Base-by-base conservation (phyloP, 2,888 invertebrate genomes). In the Orchesella flavescens region DNA sequence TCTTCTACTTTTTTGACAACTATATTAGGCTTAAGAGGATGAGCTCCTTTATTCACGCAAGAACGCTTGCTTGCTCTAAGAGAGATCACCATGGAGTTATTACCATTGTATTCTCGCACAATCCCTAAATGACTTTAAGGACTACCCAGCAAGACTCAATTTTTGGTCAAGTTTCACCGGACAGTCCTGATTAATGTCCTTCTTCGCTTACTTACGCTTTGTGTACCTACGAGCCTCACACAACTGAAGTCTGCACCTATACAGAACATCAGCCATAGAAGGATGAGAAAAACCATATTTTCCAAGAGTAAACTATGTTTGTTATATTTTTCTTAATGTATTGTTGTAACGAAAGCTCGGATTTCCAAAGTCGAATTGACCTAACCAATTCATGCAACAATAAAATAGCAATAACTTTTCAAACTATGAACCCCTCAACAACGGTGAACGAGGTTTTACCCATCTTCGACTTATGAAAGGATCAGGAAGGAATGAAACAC, bases 351-450 rank as follows among this genome's bases (percentile, higher is more conserved):
- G 17, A 73, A 61, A 61, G 19, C 43, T 21, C 34, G 10, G 24
- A 78, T 61, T 34, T 46, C 46, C 46, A 7, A 23, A 23, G 12
- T n/a, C 43, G 5, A 75, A 75, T 81, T 81, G 81, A 81, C 81
- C 81, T 46, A 81, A 81, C 69, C 81, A 75, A 81, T 81, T 81
- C 81, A 81, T 81, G 74, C 61, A 81, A 74, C 81, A 81, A 75
- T 81, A 81, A 81, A 81, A 81, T 81, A 75, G 75, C 75, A 75
- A 81, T 81, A 81, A 80, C 78, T 78, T 78, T 49, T 71, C 24
- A 59, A 61, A 69, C 63, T 68, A 81, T 75, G 57, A 61, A 75
- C 69, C 74, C 78, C 77, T 73, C 59, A 43, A 23, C n/a, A 34
- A 34, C 34, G 53, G 53, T 53, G 34, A 17, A 53, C n/a, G 53